phyloP scores from a whole-genome alignment of 2,113 vertebrate genomes.

The Pseudorasbora parva region DNA sequence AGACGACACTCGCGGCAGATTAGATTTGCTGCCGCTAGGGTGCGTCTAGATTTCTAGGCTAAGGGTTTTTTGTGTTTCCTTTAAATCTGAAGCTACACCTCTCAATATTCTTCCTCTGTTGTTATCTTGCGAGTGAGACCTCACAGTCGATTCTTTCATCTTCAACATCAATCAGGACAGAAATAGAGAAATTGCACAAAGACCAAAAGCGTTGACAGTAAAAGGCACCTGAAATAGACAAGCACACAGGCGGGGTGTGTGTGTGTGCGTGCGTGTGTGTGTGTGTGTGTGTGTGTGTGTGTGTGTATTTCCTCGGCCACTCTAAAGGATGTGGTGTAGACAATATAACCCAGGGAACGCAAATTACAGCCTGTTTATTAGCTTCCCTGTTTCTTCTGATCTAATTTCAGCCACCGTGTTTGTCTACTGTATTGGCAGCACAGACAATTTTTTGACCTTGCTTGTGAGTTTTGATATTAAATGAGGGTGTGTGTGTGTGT shows the following conservation, averaged over 20 bases:
- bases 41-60: too few species aligned
- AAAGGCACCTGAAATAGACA: constrained; percentile 34
- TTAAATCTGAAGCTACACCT: neutral
- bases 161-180: constrained; percentile 39
- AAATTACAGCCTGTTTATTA: neutral
- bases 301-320: neutral
- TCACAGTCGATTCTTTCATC: constrained; percentile 55
- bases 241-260: neutral
- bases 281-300: neutral
- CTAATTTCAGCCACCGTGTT: neutral
- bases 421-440: neutral
- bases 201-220: constrained; percentile 8
- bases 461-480: neutral
- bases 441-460: neutral
- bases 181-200: constrained; percentile 42
- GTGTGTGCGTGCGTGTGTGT: neutral
- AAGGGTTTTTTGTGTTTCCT: neutral
- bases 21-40: too few species aligned
- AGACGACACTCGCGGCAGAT: too few species aligned
- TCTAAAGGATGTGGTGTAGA: constrained; percentile 6
- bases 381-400: neutral
- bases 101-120: constrained; percentile 23
- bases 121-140: neutral
- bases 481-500: constrained; percentile 3
- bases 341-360: neutral